Evolutionary conservation across 2,797 vertebrate genomes (phyloP), one percentile per base, ranked within the genome.

Genomic region (Prunella strophiata): DNA sequence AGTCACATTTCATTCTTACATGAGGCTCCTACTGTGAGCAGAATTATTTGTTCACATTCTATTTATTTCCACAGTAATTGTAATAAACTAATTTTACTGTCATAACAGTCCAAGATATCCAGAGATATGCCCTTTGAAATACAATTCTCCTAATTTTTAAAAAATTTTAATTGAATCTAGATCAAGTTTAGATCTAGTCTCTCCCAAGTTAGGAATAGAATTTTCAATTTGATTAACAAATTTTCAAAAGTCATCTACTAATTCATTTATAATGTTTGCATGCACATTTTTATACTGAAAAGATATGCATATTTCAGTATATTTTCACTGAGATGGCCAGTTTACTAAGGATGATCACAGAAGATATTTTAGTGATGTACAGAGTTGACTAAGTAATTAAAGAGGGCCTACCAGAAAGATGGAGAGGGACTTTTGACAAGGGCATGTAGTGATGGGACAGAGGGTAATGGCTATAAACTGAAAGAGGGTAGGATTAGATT

Each of bases 31-130:
- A n/a, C 91, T 91, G 71, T 82, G 77, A 54, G 55, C 20, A 65
- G 74, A 85, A 90, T 66, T 94, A 47, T 93, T 93, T 88, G 40
- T 88, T 91, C 91, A 82, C 61, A 85, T 22, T 90, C 70, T 88
- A 25, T 94, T 89, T 96, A 85, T n/a, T 85, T 74, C 48, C 71
- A 71, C 7, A 95, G 43, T 85, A 85, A 84, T 89, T 91, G 12
- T 29, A 87, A 85, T 86, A 62, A 93, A 57, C 13, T 68, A 47
- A 71, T 92, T 86, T 91, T 25, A 54, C 50, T 94, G 14, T 75
- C 52, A 93, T 61, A 88, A 78, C 9, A 65, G 52, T 66, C 26
- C 50, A 88, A 66, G 32, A 8, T 85, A 57, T 57, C 23, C 61
- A 75, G 55, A 73, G 15, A 18, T 79, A 19, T 18, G 8, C 7